phyloP scores from a whole-genome alignment of 2,888 invertebrate species.

The Cancer borealis region DNA sequence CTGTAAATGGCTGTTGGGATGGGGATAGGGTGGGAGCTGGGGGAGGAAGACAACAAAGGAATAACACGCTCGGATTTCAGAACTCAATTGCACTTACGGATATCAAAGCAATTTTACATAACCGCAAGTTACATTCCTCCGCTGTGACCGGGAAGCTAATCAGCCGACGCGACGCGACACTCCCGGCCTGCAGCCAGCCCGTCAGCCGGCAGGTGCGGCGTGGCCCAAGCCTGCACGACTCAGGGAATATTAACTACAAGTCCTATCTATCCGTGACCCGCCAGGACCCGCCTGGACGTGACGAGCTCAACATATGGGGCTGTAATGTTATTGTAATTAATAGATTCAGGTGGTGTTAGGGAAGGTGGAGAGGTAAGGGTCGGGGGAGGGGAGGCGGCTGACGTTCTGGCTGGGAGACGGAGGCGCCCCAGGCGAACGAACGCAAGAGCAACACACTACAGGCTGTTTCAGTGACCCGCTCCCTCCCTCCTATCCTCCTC shows the following conservation, averaged over 20 bases:
- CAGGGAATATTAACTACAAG: constrained; percentile 10
- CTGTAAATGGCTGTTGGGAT: background rate
- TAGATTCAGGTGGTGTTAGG: constrained; percentile 27
- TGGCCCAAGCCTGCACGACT: constrained; percentile 11
- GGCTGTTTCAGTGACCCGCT: constrained; percentile 29
- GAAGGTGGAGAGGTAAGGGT: background rate
- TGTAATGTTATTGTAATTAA: constrained; percentile 34
- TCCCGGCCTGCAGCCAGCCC: constrained; percentile 38
- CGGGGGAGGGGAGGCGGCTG: background rate
- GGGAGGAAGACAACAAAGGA: constrained; percentile 50
- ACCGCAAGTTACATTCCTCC: constrained; percentile 60
- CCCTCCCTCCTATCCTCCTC: constrained; percentile 14
- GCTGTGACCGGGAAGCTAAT: constrained; percentile 34
- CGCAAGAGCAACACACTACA: constrained; percentile 22
- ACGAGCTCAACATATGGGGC: constrained; percentile 25
- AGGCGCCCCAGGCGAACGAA: constrained; percentile 30
- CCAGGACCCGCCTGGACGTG: constrained; percentile 11
- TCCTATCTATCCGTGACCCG: constrained; percentile 35
- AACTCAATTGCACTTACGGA: constrained; percentile 54
- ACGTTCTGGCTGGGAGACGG: constrained; percentile 38
- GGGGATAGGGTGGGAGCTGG: background rate
- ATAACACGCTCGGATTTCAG: constrained; percentile 45
- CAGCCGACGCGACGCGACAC: constrained; percentile 41
- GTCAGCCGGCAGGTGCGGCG: constrained; percentile 41
- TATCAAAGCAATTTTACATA: constrained; percentile 32